Evolutionary conservation across 2,113 vertebrate genomes (phyloP).

Genomic region (Ctenodactylus gundi): DNA sequence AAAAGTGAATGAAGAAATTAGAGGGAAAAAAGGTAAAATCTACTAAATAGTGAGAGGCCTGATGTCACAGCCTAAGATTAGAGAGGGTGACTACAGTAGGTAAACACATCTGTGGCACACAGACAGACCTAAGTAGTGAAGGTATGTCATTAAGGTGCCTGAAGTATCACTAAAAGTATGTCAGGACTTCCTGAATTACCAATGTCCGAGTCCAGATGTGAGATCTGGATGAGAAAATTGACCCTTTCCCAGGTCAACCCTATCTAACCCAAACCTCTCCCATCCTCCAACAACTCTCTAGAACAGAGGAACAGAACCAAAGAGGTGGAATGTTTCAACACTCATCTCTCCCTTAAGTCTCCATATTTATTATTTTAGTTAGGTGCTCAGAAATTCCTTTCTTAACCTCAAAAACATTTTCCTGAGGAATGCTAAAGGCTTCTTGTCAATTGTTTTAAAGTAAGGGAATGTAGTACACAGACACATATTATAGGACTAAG

Average conservation of each 20-base stretch:
- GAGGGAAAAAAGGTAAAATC: background rate
- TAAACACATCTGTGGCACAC: background rate
- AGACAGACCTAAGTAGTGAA: background rate
- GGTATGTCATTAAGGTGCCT: background rate
- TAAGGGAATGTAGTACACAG: background rate
- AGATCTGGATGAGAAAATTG: background rate
- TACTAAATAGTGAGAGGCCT: background rate
- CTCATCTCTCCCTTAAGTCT: background rate
- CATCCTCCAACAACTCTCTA: background rate
- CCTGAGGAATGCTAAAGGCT: background rate
- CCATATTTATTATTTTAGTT: background rate
- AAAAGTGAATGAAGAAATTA: constrained; percentile 12
- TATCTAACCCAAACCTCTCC: background rate
- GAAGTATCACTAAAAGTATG: background rate
- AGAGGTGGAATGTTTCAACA: background rate
- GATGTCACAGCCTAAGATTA: background rate
- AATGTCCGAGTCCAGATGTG: background rate
- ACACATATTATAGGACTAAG: background rate
- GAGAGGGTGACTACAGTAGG: background rate
- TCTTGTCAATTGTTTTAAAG: background rate
- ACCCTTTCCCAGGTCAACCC: background rate
- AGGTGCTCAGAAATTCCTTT: background rate
- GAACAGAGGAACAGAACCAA: background rate
- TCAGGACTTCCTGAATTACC: background rate
- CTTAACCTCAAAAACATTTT: background rate